Evolutionary conservation across 2,113 vertebrate genomes (phyloP).

Genomic region (Narcine bancroftii): DNA sequence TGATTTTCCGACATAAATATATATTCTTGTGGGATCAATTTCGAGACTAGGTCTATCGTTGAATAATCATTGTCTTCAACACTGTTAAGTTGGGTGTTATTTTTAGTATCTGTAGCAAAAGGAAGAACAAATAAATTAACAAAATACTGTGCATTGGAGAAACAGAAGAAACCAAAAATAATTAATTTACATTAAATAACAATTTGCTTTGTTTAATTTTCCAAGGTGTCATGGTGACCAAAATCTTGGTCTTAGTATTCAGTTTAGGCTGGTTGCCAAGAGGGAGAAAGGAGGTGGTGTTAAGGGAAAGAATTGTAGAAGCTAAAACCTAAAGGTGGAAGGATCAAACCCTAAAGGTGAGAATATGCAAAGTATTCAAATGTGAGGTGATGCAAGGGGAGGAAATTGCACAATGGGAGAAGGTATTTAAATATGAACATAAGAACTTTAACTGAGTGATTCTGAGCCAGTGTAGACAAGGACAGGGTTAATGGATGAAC

Average conservation of each 20-base stretch:
- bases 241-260: not conserved
- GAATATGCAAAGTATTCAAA: not conserved
- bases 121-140: not conserved
- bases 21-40: not conserved
- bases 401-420: not conserved
- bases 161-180: not conserved
- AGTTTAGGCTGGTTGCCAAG: not conserved
- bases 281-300: not conserved
- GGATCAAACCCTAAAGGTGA: not conserved
- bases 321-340: not conserved
- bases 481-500: not conserved
- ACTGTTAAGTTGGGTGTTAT: slow-evolving; percentile 5
- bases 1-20: slow-evolving; percentile 13
- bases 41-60: not conserved
- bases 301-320: not conserved
- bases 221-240: not conserved
- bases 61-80: slow-evolving; percentile 27
- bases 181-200: not conserved
- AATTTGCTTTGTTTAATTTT: not conserved
- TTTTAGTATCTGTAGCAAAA: slow-evolving; percentile 16
- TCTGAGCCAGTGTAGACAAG: not conserved
- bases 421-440: not conserved
- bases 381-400: not conserved
- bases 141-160: not conserved
- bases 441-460: not conserved